Percentiles rank a stretch among this genome's conserved stretches.
Evolutionary conservation across 2,113 vertebrate genomes (phyloP).

Genomic region (Porphyrio hochstetteri): DNA sequence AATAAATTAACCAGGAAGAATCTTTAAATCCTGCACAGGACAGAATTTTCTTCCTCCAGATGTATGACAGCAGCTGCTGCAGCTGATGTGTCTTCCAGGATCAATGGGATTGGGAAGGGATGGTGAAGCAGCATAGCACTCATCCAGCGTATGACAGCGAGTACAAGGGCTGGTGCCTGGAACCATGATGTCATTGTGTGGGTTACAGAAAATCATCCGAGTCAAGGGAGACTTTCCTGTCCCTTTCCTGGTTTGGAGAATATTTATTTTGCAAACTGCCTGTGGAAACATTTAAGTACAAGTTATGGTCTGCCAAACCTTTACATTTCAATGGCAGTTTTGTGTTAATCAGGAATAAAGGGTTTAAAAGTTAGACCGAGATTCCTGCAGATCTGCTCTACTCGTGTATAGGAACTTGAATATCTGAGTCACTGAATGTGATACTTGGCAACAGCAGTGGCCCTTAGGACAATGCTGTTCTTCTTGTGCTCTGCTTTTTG

Average conservation of each 20-base stretch:
- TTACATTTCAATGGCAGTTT: neutral
- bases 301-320: neutral
- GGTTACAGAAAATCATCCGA: neutral
- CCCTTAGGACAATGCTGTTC: neutral
- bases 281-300: neutral
- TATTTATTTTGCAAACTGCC: neutral
- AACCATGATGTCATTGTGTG: neutral
- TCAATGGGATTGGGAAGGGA: neutral
- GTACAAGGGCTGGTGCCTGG: neutral
- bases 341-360: neutral
- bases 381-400: neutral
- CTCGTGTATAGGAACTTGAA: neutral
- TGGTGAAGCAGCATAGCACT: fast-evolving
- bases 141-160: neutral
- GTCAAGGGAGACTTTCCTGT: neutral
- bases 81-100: constrained; percentile 13
- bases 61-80: neutral
- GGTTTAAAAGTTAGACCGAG: neutral
- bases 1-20: neutral
- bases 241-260: neutral
- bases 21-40: neutral
- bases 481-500: constrained; percentile 32
- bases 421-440: neutral
- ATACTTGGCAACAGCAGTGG: neutral
- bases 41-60: constrained; percentile 15